Base-by-base conservation (phyloP, 2,113 vertebrate genomes). In the Fulica atra region DNA sequence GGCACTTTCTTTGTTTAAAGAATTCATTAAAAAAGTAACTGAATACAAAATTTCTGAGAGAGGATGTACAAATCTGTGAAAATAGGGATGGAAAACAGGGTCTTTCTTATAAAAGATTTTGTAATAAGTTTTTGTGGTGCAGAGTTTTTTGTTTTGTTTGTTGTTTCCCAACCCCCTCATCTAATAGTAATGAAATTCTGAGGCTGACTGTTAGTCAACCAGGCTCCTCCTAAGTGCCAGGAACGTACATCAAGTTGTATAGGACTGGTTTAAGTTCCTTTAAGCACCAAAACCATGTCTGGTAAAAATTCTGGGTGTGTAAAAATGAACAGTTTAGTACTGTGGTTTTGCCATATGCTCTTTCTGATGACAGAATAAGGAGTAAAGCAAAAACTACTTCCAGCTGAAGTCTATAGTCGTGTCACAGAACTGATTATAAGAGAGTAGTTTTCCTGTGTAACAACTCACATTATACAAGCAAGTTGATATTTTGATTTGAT, bases 401-500 rank as follows among this genome's bases (percentile, higher is more conserved):
- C 33, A 76, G 18, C 26, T 74, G 63, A 82, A 87, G 20, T 72
- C 57, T 60, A 0, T 85, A 59, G 51, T 54, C 42, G 18, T 60
- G 35, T 74, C 72, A 44, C 54, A 74, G 38, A 88, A 78, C 23
- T 56, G 46, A 57, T 73, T 50, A 73, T 17, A 15, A 57, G 59
- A 70, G 40, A 46, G 26, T 40, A 53, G 25, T 86, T 94, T 91
- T 68, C 53, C 64, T 89, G 48, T 79, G 81, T 56, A 76, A 38
- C 19, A 60, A 17, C 0, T 1, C 42, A 51, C 53, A 33, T 92
- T 73, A 73, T 46, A 81, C 33, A 51, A 46, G 11, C 20, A 64
- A 79, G 38, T 53, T 84, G 65, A 26, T 91, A 50, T 68, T 91
- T 94, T 90, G 35, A 85, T 91, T 73, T 95, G 61, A 86, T 60